A percentile compares a stretch with the other conserved stretches of the same genome.
phyloP scores from a whole-genome alignment of 2,797 vertebrate genomes.

The Etheostoma nigrum region DNA sequence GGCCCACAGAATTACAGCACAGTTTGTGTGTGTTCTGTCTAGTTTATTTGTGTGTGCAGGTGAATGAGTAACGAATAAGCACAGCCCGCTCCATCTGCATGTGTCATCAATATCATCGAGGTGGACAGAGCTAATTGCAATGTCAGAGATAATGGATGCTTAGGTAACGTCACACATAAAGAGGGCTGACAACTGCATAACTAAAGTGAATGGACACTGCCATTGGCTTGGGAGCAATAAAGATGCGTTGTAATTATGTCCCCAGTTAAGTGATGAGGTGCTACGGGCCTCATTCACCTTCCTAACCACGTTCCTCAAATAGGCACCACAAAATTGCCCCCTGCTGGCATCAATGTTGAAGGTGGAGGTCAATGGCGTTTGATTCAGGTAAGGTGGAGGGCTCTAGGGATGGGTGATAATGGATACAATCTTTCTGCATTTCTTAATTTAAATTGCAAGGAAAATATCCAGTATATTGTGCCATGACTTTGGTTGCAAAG shows the following conservation, averaged over 20 bases:
- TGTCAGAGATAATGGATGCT: conserved; percentile 79
- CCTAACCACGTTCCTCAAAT: conserved; percentile 22
- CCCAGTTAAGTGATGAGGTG: conserved; percentile 47
- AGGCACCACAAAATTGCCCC: conserved; percentile 26
- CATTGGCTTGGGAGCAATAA: conserved; percentile 52
- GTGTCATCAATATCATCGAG: conserved; percentile 69
- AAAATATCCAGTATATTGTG: neutral
- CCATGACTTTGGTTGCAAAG: neutral
- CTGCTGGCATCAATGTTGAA: conserved; percentile 42
- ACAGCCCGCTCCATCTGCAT: conserved; percentile 62
- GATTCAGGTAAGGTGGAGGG: neutral
- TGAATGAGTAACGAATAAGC: conserved; percentile 28
- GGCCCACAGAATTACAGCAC: conserved; percentile 63
- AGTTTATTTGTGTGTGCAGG: conserved; percentile 30
- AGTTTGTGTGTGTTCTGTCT: conserved; percentile 40
- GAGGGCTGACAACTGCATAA: conserved; percentile 75
- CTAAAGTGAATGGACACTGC: conserved; percentile 70
- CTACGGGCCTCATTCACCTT: conserved; percentile 44
- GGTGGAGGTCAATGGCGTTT: conserved; percentile 22
- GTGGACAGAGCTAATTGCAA: conserved; percentile 79
- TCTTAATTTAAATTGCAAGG: neutral
- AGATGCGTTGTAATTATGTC: conserved; percentile 77
- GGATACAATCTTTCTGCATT: neutral
- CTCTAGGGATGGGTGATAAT: neutral
- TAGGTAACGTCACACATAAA: conserved; percentile 59